Evolutionary conservation across 2,797 vertebrate species (phyloP), one percentile per base, ranked within the genome.

Genomic region (Malacoctenus gilli): DNA sequence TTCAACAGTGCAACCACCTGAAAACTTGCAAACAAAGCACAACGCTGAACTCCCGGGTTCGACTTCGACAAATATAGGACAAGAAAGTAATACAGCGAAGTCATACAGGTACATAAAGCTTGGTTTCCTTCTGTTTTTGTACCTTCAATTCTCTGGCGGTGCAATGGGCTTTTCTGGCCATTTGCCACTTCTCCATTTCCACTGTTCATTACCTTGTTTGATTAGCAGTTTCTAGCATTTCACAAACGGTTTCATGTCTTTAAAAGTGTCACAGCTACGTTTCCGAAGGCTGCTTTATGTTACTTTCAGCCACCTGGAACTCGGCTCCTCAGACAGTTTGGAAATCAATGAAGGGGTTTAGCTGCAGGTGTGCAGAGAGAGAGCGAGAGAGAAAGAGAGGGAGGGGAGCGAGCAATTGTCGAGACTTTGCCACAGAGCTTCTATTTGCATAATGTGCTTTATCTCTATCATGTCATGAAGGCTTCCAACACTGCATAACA

Each of bases 401-500:
- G 18, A 55, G 25, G 9, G 23, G 13, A 39, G 31, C 53, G 35
- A 70, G 25, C 2, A 9, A 49, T 34, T 70, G 47, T 76, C 59
- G 47, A 63, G 48, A 57, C 69, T 60, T 36, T 43, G 21, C 15
- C 63, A 59, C 60, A 47, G 53, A 70, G 53, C 46, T 51, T 6
- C 30, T 36, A 54, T 80, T 78, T 75, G 68, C 72, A 77, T 77
- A 74, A 68, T 69, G 55, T 75, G 59, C 61, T 83, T 75, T 54
- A 62, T 76, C 54, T 75, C 56, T 18, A 59, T 77, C 42, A 60
- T 48, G 72, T 66, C 65, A 53, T 25, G 48, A 22, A 51, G 21
- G 49, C 31, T 48, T 57, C 56, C 30, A 41, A 49, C 43, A n/a
- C 56, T 37, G 38, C 36, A 16, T 19, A 48, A 50, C 7, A 46